Conservation (phyloP, 2,797 vertebrate genomes). For the Poecilia gillii region DNA sequence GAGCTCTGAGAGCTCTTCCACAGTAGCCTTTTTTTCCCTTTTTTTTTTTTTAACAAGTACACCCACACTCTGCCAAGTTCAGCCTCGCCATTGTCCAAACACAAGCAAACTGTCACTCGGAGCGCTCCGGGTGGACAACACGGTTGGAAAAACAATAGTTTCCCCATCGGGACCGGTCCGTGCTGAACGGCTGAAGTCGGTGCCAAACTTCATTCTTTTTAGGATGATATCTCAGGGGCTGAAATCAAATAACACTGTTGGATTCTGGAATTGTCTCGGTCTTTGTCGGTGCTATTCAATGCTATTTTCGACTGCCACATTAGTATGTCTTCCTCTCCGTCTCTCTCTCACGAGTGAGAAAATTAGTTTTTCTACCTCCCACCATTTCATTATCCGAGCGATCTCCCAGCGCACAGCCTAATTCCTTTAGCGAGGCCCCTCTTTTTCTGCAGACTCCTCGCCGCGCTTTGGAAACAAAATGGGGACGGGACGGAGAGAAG, state of each 20-base stretch:
- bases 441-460: slow-evolving; percentile 54
- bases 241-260: slow-evolving; percentile 55
- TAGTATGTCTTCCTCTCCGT: slow-evolving; percentile 63
- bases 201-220: slow-evolving; percentile 44
- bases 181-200: slow-evolving; percentile 37
- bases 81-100: slow-evolving; percentile 70
- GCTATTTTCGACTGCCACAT: slow-evolving; percentile 70
- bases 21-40: slow-evolving; percentile 61
- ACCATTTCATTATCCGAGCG: slow-evolving; percentile 78
- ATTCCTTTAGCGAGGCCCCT: slow-evolving; percentile 70
- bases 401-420: slow-evolving; percentile 74
- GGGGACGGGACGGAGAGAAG: slow-evolving; percentile 47
- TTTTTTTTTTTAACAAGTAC: slow-evolving; percentile 68
- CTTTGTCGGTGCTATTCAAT: slow-evolving; percentile 46
- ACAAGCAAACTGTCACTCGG: slow-evolving; percentile 60
- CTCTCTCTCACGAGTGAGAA: slow-evolving; percentile 65
- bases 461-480: slow-evolving; percentile 62
- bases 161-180: slow-evolving; percentile 30
- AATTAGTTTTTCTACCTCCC: slow-evolving; percentile 79
- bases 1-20: slow-evolving; percentile 65
- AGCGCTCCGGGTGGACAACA: slow-evolving; percentile 39
- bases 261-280: slow-evolving; percentile 39
- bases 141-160: slow-evolving; percentile 48
- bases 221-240: slow-evolving; percentile 38
- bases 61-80: slow-evolving; percentile 73